A percentile compares a stretch with the other conserved stretches of the same genome.
These are phyloP conservation scores for Pachydiplax longipennis DNA, from an alignment of 2,888 invertebrate genomes.

Conservation along the genomic window DNA sequence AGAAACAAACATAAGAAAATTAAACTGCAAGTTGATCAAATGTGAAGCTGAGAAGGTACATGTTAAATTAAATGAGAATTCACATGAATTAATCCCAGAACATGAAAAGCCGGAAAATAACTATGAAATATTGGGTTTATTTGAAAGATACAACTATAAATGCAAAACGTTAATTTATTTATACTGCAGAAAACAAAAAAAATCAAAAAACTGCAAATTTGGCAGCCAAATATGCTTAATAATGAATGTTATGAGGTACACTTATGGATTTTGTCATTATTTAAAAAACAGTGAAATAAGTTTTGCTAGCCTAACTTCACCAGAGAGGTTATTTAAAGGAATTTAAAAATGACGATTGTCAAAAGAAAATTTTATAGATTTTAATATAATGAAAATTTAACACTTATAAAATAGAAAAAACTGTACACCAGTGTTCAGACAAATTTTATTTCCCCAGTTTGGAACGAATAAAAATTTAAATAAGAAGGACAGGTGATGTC, in stretches of 20 bases:
- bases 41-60: slow-evolving; percentile 51
- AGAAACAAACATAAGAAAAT: slow-evolving; percentile 61
- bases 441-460: slow-evolving; percentile 52
- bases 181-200: slow-evolving; percentile 49
- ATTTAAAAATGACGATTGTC: slow-evolving; percentile 30
- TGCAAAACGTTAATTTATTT: slow-evolving; percentile 48
- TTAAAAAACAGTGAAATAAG: slow-evolving; percentile 32
- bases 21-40: slow-evolving; percentile 52
- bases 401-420: slow-evolving; percentile 48
- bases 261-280: slow-evolving; percentile 39
- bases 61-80: slow-evolving; percentile 51
- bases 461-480: slow-evolving; percentile 49
- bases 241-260: slow-evolving; percentile 45
- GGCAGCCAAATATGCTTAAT: slow-evolving; percentile 49
- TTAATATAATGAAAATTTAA: slow-evolving; percentile 25
- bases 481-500: slow-evolving; percentile 37
- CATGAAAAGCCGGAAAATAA: slow-evolving; percentile 51
- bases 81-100: slow-evolving; percentile 49
- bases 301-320: slow-evolving; percentile 26
- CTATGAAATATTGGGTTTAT: slow-evolving; percentile 49
- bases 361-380: slow-evolving; percentile 33
- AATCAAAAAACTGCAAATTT: slow-evolving; percentile 50
- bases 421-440: slow-evolving; percentile 48
- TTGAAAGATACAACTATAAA: slow-evolving; percentile 49
- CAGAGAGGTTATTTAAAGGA: slow-evolving; percentile 16